Evolutionary conservation across 1,140 invertebrate genomes (phyloP), one percentile per base, ranked within the genome.

Genomic region (Bombyx mandarina): DNA sequence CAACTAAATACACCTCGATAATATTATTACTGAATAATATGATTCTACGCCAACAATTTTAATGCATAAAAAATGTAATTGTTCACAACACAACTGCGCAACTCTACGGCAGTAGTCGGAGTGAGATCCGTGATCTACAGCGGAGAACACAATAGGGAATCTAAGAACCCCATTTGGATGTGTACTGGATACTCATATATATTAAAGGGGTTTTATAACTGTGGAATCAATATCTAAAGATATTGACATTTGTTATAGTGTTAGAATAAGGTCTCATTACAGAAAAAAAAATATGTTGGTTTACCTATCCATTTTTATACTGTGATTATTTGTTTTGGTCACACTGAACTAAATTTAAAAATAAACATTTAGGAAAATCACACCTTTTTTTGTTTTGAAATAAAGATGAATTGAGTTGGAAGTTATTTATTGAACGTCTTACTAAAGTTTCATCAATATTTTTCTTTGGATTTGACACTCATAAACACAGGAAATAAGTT

Each of bases 401-500:
- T 3, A 35, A 35, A 35, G 2, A 35, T 35, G 26, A 35, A 35
- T 35, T 35, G 26, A 35, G 26, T 56, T 49, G 10, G 26, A 44
- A 59, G 43, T 18, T 10, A 18, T 42, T 59, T 55, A 45, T n/a
- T 9, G 53, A 54, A 44, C 44, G 47, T 62, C 18, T 47, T 45
- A 60, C 47, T 58, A 57, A 55, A 58, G 45, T 43, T 42, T 56
- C 57, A 63, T 56, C 52, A 54, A 65, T 43, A 52, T 52, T 56
- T 63, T 66, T 70, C 51, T 72, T 69, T 69, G 64, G 68, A 62
- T 60, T 69, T 73, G 73, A 73, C 66, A 60, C 66, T 67, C 67
- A 66, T 72, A 73, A 73, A 73, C 73, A 75, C 75, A 69, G 72
- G 74, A 79, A 81, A 80, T 76, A 75, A 79, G 58, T 75, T 79